A percentile compares a stretch with the other conserved stretches of the same genome.
phyloP scores from a whole-genome alignment of 2,888 invertebrate genomes.

The Eulithis testata region DNA sequence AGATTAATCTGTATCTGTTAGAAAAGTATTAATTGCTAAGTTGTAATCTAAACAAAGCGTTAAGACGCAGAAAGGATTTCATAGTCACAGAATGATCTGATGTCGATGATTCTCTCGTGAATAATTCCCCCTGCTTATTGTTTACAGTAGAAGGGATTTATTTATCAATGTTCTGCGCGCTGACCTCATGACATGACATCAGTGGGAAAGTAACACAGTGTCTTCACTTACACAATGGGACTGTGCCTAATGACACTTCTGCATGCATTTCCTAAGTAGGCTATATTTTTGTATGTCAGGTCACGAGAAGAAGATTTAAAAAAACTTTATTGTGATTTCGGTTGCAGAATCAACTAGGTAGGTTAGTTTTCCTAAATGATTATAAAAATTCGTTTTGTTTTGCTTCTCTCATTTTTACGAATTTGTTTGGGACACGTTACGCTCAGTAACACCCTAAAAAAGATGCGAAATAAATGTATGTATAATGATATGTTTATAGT shows the following conservation, averaged over 20 bases:
- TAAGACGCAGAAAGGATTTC: neutral
- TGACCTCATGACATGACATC: constrained; percentile 38
- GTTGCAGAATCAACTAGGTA: too few species aligned
- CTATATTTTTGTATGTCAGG: constrained; percentile 18
- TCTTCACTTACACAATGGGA: constrained; percentile 37
- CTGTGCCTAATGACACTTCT: constrained; percentile 34
- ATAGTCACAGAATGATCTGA: neutral
- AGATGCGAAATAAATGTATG: too few species aligned
- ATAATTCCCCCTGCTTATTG: constrained; percentile 5
- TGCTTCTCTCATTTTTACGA: too few species aligned
- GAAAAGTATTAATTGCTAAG: constrained; percentile 3
- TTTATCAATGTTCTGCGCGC: constrained; percentile 22
- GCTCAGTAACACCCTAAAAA: too few species aligned
- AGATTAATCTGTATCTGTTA: constrained; percentile 23
- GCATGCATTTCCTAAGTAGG: constrained; percentile 36
- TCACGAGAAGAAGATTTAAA: constrained; percentile 30
- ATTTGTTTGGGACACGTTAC: too few species aligned
- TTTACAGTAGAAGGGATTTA: constrained; percentile 18
- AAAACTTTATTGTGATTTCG: constrained; percentile 28
- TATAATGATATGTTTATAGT: too few species aligned
- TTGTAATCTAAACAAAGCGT: neutral
- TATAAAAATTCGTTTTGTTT: too few species aligned
- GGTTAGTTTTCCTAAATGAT: too few species aligned
- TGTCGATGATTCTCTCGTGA: neutral
- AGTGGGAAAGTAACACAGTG: constrained; percentile 42